Evolutionary conservation across 2,113 vertebrate genomes (phyloP).

Genomic region (Neolamprologus sp.): DNA sequence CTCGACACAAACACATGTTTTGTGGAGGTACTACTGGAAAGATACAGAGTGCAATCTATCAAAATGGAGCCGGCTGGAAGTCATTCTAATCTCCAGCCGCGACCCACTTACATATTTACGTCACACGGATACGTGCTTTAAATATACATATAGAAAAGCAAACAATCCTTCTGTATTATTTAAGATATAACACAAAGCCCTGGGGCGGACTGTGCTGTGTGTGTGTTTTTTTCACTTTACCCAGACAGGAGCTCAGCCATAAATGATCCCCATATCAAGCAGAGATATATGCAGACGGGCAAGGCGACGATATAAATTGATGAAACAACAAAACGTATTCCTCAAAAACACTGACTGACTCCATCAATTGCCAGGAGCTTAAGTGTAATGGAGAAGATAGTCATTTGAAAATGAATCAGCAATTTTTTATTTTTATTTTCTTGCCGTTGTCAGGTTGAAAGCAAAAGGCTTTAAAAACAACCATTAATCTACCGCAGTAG

Average conservation of each 20-base stretch:
- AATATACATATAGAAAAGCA: neutral
- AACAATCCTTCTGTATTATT: neutral
- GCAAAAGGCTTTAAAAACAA: neutral
- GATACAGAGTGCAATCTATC: slow-evolving; percentile 43
- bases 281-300: slow-evolving; percentile 8
- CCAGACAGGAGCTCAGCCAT: slow-evolving; percentile 5
- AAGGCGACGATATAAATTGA: slow-evolving; percentile 27
- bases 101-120: slow-evolving; percentile 15
- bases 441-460: slow-evolving; percentile 10
- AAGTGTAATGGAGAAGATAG: slow-evolving; percentile 18
- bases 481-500: neutral
- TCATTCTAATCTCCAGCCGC: slow-evolving; percentile 23
- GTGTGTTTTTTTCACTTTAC: neutral
- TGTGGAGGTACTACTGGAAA: slow-evolving; percentile 33
- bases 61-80: slow-evolving; percentile 34
- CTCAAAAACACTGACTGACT: slow-evolving; percentile 18
- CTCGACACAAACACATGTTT: slow-evolving; percentile 62
- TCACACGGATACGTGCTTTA: neutral
- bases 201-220: neutral
- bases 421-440: neutral
- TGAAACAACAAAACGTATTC: slow-evolving; percentile 36
- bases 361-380: slow-evolving; percentile 12
- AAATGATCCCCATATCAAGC: slow-evolving; percentile 38
- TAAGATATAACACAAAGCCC: neutral
- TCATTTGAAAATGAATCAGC: slow-evolving; percentile 46